Evolutionary conservation across 2,797 vertebrate species (phyloP).

Genomic region (Pogonophryne albipinna): DNA sequence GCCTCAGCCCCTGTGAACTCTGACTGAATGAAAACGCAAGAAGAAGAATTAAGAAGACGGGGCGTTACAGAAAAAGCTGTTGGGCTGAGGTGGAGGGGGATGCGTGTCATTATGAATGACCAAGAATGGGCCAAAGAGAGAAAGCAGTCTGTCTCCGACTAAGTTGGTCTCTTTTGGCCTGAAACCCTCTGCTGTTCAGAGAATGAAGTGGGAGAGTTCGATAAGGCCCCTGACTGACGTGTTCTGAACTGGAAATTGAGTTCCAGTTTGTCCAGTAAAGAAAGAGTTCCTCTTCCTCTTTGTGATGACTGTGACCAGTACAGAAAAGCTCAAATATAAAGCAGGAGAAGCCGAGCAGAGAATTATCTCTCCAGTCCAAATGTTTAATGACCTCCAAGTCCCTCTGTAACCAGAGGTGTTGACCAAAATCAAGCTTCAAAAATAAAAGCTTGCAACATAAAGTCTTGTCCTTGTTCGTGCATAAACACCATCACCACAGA

Average conservation of each 20-base stretch:
- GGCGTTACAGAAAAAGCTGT: conserved; percentile 64
- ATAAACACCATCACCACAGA: conserved; percentile 31
- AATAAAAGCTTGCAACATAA: not conserved
- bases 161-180: conserved; percentile 53
- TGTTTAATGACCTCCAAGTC: not conserved
- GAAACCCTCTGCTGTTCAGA: conserved; percentile 51
- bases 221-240: conserved; percentile 31
- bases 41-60: conserved; percentile 56
- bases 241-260: conserved; percentile 58
- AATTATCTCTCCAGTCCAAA: not conserved
- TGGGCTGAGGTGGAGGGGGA: conserved; percentile 75
- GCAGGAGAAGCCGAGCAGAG: conserved; percentile 20
- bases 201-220: conserved; percentile 62
- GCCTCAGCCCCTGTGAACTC: conserved; percentile 77
- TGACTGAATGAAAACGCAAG: conserved; percentile 44
- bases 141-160: conserved; percentile 45
- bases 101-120: conserved; percentile 57
- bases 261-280: conserved; percentile 47
- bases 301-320: conserved; percentile 59
- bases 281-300: conserved; percentile 42
- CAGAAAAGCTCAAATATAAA: conserved; percentile 36
- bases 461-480: not conserved
- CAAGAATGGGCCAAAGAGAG: conserved; percentile 53
- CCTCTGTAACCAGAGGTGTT: conserved; percentile 43
- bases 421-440: conserved; percentile 15